Evolutionary conservation across 1,140 invertebrate species (phyloP).

Genomic region (Drosophila seguyi): DNA sequence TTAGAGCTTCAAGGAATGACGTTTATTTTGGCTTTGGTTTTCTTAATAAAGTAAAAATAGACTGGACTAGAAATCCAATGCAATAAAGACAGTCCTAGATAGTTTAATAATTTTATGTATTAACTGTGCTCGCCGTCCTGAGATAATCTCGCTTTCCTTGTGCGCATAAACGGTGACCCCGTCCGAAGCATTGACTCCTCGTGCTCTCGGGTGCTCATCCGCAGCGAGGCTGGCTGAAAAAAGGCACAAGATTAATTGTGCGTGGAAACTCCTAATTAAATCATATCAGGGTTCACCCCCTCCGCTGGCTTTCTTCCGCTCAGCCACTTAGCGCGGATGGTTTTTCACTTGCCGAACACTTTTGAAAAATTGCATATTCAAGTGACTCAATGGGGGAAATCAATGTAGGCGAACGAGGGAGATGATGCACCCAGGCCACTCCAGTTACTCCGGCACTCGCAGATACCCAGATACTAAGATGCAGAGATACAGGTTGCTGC

Average conservation of each 20-base stretch:
- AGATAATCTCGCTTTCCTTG: neutral
- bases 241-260: slow-evolving; percentile 74
- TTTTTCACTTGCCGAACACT: slow-evolving; percentile 62
- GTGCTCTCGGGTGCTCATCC: slow-evolving; percentile 31
- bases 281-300: slow-evolving; percentile 61
- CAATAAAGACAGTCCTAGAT: neutral
- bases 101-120: too few species aligned
- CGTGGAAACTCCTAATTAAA: slow-evolving; percentile 81
- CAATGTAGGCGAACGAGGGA: slow-evolving; percentile 3
- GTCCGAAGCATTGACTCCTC: neutral
- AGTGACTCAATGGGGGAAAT: slow-evolving; percentile 71
- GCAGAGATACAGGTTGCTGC: slow-evolving; percentile 61
- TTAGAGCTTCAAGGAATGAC: too few species aligned
- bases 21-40: too few species aligned
- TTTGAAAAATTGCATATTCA: slow-evolving; percentile 80
- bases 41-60: too few species aligned
- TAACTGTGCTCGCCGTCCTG: too few species aligned
- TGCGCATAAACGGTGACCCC: slow-evolving; percentile 29
- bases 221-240: slow-evolving; percentile 34
- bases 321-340: slow-evolving; percentile 64
- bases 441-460: slow-evolving; percentile 1
- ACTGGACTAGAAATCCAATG: too few species aligned
- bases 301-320: slow-evolving; percentile 1
- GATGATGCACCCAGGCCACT: slow-evolving; percentile 5
- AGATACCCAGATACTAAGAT: slow-evolving; percentile 20